Evolutionary conservation across 2,797 vertebrate species (phyloP).

Genomic region (Hipposideros larvatus): DNA sequence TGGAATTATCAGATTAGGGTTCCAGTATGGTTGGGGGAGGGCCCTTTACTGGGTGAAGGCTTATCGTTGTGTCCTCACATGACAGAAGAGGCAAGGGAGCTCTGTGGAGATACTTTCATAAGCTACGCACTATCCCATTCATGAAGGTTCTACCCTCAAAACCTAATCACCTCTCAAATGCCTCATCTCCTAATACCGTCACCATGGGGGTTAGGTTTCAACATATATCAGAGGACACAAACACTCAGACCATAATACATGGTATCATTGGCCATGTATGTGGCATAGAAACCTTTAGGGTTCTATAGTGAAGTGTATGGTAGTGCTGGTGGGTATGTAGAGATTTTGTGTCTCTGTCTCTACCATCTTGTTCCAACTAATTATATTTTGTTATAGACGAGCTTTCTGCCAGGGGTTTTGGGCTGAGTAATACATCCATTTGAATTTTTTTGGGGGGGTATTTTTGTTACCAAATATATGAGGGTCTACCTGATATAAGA

Average conservation of each 20-base stretch:
- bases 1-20: neutral
- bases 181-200: neutral
- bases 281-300: neutral
- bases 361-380: neutral
- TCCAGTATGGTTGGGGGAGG: neutral
- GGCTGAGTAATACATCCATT: neutral
- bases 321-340: neutral
- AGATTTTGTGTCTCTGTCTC: neutral
- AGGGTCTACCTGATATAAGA: neutral
- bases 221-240: neutral
- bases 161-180: neutral
- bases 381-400: neutral
- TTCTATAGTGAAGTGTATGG: neutral
- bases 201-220: neutral
- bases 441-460: neutral
- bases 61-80: neutral
- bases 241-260: neutral
- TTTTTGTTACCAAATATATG: neutral
- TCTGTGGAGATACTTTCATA: neutral
- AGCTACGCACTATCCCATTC: neutral
- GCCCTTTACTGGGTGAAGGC: neutral
- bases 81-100: neutral
- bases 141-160: neutral
- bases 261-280: neutral
- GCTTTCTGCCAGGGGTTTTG: neutral